Conservation (phyloP, 2,113 vertebrate genomes). For the Aleadryas rufinucha region DNA sequence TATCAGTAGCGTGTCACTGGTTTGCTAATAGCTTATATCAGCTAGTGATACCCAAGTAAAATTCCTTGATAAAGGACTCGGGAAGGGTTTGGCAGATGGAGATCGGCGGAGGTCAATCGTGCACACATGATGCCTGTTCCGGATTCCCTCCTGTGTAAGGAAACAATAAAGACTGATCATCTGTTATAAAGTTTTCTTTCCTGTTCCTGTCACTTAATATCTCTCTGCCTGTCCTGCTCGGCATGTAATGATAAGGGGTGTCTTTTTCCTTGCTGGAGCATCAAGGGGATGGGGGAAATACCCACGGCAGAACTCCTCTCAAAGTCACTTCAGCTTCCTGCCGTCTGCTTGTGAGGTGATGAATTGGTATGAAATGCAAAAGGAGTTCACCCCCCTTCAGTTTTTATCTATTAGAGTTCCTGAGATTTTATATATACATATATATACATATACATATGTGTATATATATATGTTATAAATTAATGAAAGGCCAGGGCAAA, state of each 20-base stretch:
- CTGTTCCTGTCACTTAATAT: conserved; percentile 18
- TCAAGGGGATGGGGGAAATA: background rate
- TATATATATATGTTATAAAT: too few species aligned
- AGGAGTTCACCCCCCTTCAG: background rate
- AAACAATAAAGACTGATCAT: conserved; percentile 8
- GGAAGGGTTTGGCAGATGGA: background rate
- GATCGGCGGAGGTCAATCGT: background rate
- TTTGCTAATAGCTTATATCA: background rate
- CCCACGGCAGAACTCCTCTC: background rate
- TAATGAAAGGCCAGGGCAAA: background rate
- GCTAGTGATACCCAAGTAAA: background rate
- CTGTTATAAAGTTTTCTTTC: conserved; percentile 40
- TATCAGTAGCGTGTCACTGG: background rate
- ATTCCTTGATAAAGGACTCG: background rate
- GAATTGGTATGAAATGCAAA: background rate
- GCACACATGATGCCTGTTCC: background rate
- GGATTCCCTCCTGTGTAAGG: conserved; percentile 14
- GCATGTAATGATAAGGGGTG: background rate
- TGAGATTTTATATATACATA: too few species aligned
- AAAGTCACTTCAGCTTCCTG: background rate
- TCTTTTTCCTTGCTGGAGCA: background rate
- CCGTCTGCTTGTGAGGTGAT: background rate
- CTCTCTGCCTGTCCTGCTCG: background rate
- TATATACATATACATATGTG: too few species aligned
- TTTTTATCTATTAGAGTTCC: background rate